These are phyloP conservation scores for Brachionus manjavacas DNA, from an alignment of 1,140 invertebrate species.

Conservation along the genomic window DNA sequence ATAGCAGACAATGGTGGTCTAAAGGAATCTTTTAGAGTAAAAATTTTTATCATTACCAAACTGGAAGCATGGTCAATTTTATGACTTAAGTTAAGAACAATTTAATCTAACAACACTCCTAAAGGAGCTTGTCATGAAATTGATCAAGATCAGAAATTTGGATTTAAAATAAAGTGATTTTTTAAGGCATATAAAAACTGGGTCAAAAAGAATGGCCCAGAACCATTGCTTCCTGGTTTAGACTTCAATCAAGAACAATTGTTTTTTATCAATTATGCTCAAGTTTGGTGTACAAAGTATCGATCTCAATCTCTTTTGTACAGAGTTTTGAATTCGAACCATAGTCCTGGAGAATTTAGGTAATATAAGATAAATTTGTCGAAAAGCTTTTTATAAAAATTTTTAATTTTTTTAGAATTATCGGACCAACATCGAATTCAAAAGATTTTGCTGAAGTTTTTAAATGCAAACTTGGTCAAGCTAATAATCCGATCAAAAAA, in stretches of 20 bases:
- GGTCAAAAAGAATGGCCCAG: conserved; percentile 59
- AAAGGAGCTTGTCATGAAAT: neutral
- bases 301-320: neutral
- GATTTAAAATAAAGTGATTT: neutral
- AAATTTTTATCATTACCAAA: neutral
- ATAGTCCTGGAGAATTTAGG: conserved; percentile 40
- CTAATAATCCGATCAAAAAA: conserved; percentile 84
- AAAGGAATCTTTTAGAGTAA: conserved; percentile 56
- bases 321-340: conserved; percentile 38
- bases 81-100: too few relatives aligned
- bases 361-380: neutral
- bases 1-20: conserved; percentile 61
- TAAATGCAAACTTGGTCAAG: conserved; percentile 66
- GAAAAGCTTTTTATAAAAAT: neutral
- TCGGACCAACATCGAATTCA: conserved; percentile 86
- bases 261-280: conserved; percentile 69
- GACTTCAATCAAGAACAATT: conserved; percentile 64
- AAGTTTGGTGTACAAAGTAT: conserved; percentile 58
- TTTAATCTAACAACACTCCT: too few relatives aligned
- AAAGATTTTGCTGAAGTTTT: conserved; percentile 76
- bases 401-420: conserved; percentile 60
- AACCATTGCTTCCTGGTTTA: conserved; percentile 64
- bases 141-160: neutral
- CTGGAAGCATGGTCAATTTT: too few relatives aligned
- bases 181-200: conserved; percentile 61